Evolutionary conservation across 2,797 vertebrate species (phyloP).

Genomic region (Pachyuromys duprasi): DNA sequence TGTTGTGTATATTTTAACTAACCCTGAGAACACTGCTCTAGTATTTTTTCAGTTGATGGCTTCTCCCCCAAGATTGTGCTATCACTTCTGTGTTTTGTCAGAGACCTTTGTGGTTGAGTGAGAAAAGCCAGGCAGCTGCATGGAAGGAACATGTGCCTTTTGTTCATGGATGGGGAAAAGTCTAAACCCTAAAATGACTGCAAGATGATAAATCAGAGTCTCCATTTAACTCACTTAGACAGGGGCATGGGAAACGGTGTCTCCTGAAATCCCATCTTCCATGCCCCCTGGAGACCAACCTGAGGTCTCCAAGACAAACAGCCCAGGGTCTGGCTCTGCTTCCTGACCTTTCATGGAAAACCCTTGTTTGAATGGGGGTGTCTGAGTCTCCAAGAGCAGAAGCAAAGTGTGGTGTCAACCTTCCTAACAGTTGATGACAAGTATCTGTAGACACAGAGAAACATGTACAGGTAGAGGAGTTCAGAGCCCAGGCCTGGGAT

Average conservation of each 20-base stretch:
- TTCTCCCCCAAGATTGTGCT: slow-evolving; percentile 34
- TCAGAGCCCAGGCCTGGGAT: neutral
- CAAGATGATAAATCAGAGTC: slow-evolving; percentile 28
- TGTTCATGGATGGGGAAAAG: neutral
- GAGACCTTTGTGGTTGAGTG: slow-evolving; percentile 56
- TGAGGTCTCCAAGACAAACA: slow-evolving; percentile 66
- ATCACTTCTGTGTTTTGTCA: slow-evolving; percentile 49
- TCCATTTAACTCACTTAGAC: neutral
- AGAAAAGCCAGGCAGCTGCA: slow-evolving; percentile 60
- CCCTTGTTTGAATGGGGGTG: neutral
- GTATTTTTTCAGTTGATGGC: slow-evolving; percentile 61
- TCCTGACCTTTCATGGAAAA: slow-evolving; percentile 20
- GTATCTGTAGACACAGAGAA: slow-evolving; percentile 1
- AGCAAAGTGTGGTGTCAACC: neutral
- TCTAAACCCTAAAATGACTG: slow-evolving; percentile 54
- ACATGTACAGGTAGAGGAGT: neutral
- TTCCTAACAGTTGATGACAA: slow-evolving; percentile 50
- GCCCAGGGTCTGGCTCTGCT: neutral
- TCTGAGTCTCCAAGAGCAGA: slow-evolving; percentile 24
- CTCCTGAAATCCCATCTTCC: slow-evolving; percentile 47
- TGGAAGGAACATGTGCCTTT: neutral
- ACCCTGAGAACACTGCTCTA: slow-evolving; percentile 37
- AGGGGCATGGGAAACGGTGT: slow-evolving; percentile 2
- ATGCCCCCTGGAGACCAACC: neutral
- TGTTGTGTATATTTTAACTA: slow-evolving; percentile 66